phyloP scores from a whole-genome alignment of 2,113 vertebrate species.

The Lasiurus borealis region DNA sequence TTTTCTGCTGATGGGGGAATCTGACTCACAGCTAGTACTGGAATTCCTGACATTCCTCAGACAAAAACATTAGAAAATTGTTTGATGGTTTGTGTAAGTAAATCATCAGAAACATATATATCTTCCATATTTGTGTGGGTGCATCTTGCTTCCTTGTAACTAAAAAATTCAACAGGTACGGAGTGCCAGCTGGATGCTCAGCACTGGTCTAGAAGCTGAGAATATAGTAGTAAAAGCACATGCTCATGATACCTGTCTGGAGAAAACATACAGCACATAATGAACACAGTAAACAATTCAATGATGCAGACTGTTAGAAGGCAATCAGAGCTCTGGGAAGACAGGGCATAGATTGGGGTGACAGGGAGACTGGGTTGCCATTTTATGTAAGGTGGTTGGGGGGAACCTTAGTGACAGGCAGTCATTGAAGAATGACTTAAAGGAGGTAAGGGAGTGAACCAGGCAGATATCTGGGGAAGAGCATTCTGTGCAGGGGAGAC shows the following conservation, averaged over 20 bases:
- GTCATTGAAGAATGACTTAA: neutral
- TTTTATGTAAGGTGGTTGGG: neutral
- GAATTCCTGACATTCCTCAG: neutral
- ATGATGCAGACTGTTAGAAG: neutral
- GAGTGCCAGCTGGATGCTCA: neutral
- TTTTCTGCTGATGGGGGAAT: neutral
- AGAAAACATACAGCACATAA: neutral
- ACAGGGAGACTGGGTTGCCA: neutral
- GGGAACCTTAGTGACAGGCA: neutral
- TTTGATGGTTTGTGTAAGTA: no score
- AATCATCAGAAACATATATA: neutral
- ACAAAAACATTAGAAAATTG: neutral
- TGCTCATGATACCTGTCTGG: neutral
- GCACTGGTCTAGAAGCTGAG: neutral
- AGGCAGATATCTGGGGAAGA: neutral
- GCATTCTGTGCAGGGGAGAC: neutral
- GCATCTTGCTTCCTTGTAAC: neutral
- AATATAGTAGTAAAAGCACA: neutral
- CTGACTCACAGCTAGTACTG: accelerated
- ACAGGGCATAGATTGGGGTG: neutral
- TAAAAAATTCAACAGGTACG: neutral
- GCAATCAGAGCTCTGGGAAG: neutral
- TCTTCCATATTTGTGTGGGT: neutral
- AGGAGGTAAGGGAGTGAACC: neutral
- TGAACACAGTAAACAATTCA: neutral